Evolutionary conservation across 2,888 invertebrate genomes (phyloP).

Genomic region (Drosophila subquinaria): DNA sequence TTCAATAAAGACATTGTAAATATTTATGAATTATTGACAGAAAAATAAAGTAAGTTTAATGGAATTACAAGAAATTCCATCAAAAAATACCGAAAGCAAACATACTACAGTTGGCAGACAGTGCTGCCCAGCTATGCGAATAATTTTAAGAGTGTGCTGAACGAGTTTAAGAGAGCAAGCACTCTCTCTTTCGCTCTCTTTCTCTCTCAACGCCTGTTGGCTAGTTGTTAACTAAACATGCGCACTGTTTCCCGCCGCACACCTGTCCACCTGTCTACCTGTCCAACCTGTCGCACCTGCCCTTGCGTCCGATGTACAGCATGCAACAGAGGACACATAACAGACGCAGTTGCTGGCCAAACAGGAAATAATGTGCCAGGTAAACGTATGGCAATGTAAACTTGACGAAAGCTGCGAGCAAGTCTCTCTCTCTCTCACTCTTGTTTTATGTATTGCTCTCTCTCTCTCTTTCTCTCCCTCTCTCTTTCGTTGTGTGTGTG

Average conservation of each 20-base stretch:
- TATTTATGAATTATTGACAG: neutral
- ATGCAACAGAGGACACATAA: constrained; percentile 33
- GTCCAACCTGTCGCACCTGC: neutral
- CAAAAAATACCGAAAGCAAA: constrained; percentile 31
- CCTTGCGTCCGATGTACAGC: constrained; percentile 11
- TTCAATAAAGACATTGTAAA: no score
- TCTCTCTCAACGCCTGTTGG: constrained; percentile 3
- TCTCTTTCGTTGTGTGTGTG: constrained; percentile 5
- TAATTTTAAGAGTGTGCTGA: constrained; percentile 18
- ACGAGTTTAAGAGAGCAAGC: constrained; percentile 27
- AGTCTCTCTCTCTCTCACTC: constrained; percentile 11
- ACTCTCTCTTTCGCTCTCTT: neutral
- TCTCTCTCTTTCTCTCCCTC: constrained; percentile 2
- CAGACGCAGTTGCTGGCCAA: constrained; percentile 20
- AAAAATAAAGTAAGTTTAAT: neutral
- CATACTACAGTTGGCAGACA: constrained; percentile 16
- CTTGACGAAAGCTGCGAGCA: constrained; percentile 62
- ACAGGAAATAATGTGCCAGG: constrained; percentile 41
- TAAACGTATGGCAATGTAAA: constrained; percentile 52
- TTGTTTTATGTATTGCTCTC: constrained; percentile 3
- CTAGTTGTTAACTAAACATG: constrained; percentile 39
- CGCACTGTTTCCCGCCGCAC: constrained; percentile 16
- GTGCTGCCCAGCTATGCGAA: constrained; percentile 44
- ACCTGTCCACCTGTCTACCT: neutral
- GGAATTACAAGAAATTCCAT: neutral